These are phyloP conservation scores for Sitodiplosis mosellana DNA, from an alignment of 1,140 invertebrate genomes.

Conservation along the genomic window DNA sequence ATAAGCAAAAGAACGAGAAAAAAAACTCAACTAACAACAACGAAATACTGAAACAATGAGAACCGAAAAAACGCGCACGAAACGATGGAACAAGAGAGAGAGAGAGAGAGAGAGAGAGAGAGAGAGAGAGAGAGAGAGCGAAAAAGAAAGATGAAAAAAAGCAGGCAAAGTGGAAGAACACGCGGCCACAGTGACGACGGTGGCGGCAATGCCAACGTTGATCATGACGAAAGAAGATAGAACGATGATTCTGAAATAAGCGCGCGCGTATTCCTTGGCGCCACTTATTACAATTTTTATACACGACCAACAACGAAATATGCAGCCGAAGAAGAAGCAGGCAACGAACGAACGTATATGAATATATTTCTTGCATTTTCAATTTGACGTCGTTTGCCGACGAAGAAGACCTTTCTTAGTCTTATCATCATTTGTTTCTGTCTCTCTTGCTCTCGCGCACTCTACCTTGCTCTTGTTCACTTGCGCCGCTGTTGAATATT, in stretches of 20 bases:
- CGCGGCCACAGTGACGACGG: not conserved
- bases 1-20: not conserved
- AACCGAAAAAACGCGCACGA: not conserved
- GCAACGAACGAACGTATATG: no score
- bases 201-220: constrained; percentile 1
- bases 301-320: not conserved
- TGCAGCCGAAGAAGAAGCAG: no score
- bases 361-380: no score
- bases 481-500: no score
- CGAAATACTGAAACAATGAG: no score
- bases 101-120: constrained; percentile 1
- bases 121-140: not conserved
- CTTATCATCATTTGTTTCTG: no score
- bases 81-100: constrained; percentile 1
- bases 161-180: not conserved
- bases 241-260: not conserved
- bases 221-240: not conserved
- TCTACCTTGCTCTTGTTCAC: no score
- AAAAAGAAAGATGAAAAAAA: not conserved
- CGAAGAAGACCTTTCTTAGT: no score
- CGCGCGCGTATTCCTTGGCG: not conserved
- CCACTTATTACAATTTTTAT: constrained; percentile 1
- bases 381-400: no score
- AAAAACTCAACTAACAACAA: no score
- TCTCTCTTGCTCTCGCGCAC: no score